Conservation (phyloP, 2,113 vertebrate species). For the Python bivittatus region DNA sequence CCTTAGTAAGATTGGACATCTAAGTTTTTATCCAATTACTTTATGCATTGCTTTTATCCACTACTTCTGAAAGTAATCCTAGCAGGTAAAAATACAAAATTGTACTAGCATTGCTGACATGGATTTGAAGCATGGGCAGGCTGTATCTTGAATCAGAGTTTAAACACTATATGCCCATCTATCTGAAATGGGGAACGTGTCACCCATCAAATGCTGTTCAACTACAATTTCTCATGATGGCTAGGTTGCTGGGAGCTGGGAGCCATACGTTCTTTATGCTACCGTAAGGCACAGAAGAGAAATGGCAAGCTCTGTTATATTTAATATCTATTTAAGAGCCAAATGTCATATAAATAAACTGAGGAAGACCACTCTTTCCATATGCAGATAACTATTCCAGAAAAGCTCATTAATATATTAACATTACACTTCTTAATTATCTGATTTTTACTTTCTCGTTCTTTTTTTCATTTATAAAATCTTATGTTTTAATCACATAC, state of each 20-base stretch:
- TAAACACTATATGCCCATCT: not conserved
- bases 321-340: not conserved
- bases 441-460: constrained; percentile 1
- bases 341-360: constrained; percentile 8
- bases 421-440: not conserved
- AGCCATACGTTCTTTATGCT: not conserved
- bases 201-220: too few relatives aligned
- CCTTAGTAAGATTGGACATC: too few relatives aligned
- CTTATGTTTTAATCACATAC: not conserved
- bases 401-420: not conserved
- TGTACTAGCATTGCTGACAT: not conserved
- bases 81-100: not conserved
- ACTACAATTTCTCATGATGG: too few relatives aligned
- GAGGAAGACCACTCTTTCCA: not conserved
- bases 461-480: not conserved
- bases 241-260: too few relatives aligned
- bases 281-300: not conserved
- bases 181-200: too few relatives aligned
- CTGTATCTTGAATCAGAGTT: not conserved
- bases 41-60: not conserved
- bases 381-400: not conserved
- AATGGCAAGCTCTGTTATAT: not conserved
- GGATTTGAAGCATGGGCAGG: not conserved
- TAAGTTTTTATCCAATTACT: not conserved
- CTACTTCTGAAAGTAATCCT: not conserved